A percentile compares a stretch with the other conserved stretches of the same genome.
phyloP scores from a whole-genome alignment of 2,888 invertebrate genomes.

The Andrena hattorfiana region DNA sequence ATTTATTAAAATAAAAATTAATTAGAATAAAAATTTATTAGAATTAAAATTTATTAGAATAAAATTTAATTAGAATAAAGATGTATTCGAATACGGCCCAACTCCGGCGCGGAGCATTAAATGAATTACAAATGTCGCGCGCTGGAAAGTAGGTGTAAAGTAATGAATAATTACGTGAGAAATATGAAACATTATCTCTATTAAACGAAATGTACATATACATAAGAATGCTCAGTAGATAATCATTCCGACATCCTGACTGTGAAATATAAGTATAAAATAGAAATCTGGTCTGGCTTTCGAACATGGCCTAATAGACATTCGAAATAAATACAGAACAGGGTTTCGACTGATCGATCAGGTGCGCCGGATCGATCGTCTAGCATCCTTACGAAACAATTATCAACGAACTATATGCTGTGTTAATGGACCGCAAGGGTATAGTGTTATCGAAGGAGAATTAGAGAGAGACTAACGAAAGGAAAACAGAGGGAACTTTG shows the following conservation, averaged over 20 bases:
- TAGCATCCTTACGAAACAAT: constrained; percentile 50
- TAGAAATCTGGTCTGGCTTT: constrained; percentile 67
- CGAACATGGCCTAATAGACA: constrained; percentile 41
- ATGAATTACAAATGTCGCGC: neutral
- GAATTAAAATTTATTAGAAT: too few species aligned
- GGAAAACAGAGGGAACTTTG: constrained; percentile 3
- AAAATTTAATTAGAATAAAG: too few species aligned
- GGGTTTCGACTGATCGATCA: constrained; percentile 49
- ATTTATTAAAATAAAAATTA: too few species aligned
- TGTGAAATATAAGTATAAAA: constrained; percentile 72
- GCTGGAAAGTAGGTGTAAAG: constrained; percentile 3
- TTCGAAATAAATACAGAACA: constrained; percentile 49
- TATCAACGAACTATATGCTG: constrained; percentile 43
- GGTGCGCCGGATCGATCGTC: constrained; percentile 53
- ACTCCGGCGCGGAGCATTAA: neutral
- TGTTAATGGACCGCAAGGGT: constrained; percentile 37
- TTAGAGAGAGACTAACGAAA: constrained; percentile 17
- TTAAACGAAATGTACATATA: constrained; percentile 73
- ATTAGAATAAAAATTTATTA: too few species aligned
- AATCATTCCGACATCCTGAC: constrained; percentile 68
- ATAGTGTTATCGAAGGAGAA: constrained; percentile 35
- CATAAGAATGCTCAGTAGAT: constrained; percentile 70
- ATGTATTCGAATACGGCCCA: neutral
- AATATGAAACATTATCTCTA: constrained; percentile 74
- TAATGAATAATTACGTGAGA: constrained; percentile 52